A percentile compares a stretch with the other conserved stretches of the same genome.
Evolutionary conservation across 1,140 invertebrate species (phyloP).

Genomic region (Belonocnema kinseyi): DNA sequence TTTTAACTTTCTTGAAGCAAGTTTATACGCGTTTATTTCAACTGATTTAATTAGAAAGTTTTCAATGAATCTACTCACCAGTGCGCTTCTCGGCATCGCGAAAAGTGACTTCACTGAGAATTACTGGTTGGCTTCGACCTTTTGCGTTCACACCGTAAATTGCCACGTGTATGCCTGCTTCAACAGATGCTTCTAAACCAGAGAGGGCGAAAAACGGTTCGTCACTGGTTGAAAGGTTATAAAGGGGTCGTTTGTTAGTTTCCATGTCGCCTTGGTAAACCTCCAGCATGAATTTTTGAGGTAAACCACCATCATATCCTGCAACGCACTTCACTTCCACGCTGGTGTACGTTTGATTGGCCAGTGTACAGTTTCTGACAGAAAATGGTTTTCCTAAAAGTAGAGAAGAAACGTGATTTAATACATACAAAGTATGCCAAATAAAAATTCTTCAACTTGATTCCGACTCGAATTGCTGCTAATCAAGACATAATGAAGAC

Average conservation of each 20-base stretch:
- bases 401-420: conserved; percentile 33
- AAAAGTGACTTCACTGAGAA: conserved; percentile 85
- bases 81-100: conserved; percentile 87
- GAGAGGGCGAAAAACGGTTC: conserved; percentile 82
- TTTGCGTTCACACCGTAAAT: conserved; percentile 88
- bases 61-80: conserved; percentile 76
- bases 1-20: no score
- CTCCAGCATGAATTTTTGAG: conserved; percentile 87
- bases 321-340: conserved; percentile 85
- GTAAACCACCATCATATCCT: conserved; percentile 90
- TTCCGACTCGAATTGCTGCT: no score
- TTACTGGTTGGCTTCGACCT: conserved; percentile 82
- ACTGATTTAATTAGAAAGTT: neutral
- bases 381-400: conserved; percentile 83
- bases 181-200: conserved; percentile 81
- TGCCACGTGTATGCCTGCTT: conserved; percentile 83
- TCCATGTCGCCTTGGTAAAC: conserved; percentile 80
- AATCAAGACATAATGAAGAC: no score
- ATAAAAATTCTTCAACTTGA: no score
- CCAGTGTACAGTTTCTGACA: conserved; percentile 84
- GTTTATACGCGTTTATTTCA: no score
- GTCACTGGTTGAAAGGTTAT: conserved; percentile 80
- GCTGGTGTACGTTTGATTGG: conserved; percentile 82
- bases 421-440: conserved; percentile 1
- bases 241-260: conserved; percentile 73